Percentiles rank a stretch among this genome's conserved stretches.
These are phyloP conservation scores for Poeciliopsis infans DNA, from an alignment of 2,797 vertebrate species.

Conservation along the genomic window DNA sequence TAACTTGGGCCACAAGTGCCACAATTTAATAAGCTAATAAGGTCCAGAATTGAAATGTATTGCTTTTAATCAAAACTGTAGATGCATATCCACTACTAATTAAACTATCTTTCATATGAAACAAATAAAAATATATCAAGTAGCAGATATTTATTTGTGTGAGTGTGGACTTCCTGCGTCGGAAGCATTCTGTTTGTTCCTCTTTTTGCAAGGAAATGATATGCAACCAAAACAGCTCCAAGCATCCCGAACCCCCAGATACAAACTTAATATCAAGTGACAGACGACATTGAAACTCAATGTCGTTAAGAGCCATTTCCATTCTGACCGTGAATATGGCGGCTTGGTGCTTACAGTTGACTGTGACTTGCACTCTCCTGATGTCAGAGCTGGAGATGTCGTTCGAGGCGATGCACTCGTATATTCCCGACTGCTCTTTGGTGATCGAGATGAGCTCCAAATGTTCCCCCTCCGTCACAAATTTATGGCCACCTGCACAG, in stretches of 20 bases:
- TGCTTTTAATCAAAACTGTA: background rate
- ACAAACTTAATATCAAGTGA: too few relatives aligned
- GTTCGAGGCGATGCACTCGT: slow-evolving; percentile 93
- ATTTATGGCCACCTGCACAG: slow-evolving; percentile 76
- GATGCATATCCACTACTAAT: background rate
- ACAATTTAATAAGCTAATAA: too few relatives aligned
- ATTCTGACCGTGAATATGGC: background rate
- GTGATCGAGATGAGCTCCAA: slow-evolving; percentile 92
- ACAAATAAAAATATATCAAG: background rate
- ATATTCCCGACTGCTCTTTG: slow-evolving; percentile 93
- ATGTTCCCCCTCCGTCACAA: slow-evolving; percentile 91
- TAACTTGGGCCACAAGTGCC: too few relatives aligned
- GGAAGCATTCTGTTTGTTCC: too few relatives aligned
- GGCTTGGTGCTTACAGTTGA: slow-evolving; percentile 89
- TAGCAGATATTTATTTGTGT: too few relatives aligned
- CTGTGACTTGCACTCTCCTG: slow-evolving; percentile 90
- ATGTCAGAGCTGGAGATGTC: slow-evolving; percentile 90
- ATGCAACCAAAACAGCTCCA: background rate
- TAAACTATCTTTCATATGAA: background rate
- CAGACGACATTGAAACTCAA: too few relatives aligned
- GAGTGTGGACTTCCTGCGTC: too few relatives aligned
- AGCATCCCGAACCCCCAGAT: background rate
- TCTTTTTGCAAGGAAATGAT: background rate
- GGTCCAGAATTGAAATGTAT: background rate
- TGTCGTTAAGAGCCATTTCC: background rate